These are phyloP conservation scores for Varanus salvator DNA, from an alignment of 2,113 vertebrate genomes.

Conservation along the genomic window DNA sequence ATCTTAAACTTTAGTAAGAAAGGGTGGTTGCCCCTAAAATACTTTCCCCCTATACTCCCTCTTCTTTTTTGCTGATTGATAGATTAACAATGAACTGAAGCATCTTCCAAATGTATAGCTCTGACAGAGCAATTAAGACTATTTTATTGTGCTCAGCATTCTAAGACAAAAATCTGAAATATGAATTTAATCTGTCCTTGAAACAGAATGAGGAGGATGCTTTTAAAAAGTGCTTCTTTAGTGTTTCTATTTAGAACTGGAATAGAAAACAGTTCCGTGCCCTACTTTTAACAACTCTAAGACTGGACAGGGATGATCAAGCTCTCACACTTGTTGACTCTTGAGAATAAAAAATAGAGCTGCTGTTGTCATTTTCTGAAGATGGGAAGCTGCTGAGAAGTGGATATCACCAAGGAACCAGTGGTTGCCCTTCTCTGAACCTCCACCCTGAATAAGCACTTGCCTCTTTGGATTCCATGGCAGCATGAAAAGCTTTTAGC, in stretches of 20 bases:
- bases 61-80: neutral
- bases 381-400: neutral
- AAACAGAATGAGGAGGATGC: neutral
- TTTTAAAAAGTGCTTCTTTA: too few relatives aligned
- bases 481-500: too few relatives aligned
- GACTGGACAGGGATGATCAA: neutral
- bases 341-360: neutral
- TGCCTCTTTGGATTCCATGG: too few relatives aligned
- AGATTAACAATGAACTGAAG: slow-evolving; percentile 4
- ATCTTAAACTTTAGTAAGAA: slow-evolving; percentile 16
- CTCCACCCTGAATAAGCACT: too few relatives aligned
- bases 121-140: neutral
- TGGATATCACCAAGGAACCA: neutral
- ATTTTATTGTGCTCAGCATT: neutral
- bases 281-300: neutral
- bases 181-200: neutral
- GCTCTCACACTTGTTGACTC: neutral
- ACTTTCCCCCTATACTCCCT: neutral
- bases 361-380: too few relatives aligned
- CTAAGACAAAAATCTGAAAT: neutral
- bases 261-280: too few relatives aligned
- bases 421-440: too few relatives aligned
- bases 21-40: neutral
- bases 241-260: neutral
- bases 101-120: neutral